Conservation (phyloP, 2,797 vertebrate genomes). For the Halcyon leucocephala region DNA sequence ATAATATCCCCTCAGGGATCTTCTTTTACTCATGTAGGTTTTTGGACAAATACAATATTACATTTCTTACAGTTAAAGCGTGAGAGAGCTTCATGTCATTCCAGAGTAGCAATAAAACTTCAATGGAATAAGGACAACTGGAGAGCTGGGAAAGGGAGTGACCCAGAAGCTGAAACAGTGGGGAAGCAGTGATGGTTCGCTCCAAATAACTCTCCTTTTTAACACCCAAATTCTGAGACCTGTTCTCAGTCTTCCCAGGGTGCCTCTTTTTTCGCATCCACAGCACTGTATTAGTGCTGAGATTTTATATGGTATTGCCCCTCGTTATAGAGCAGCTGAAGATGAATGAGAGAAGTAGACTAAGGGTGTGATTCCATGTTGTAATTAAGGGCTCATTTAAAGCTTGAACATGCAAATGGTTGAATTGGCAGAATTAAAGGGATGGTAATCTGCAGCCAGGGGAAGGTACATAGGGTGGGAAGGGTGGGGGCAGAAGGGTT, state of each 20-base stretch:
- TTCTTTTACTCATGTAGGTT: conserved; percentile 59
- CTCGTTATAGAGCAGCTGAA: neutral
- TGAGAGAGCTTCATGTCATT: neutral
- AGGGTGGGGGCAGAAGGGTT: neutral
- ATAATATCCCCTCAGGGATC: conserved; percentile 67
- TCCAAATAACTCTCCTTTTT: neutral
- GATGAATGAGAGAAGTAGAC: neutral
- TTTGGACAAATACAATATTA: conserved; percentile 63
- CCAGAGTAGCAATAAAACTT: conserved; percentile 40
- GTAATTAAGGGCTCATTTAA: neutral
- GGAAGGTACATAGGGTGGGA: neutral
- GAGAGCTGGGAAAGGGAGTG: neutral
- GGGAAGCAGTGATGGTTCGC: neutral
- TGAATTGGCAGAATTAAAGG: neutral
- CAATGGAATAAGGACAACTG: neutral
- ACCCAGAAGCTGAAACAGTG: neutral
- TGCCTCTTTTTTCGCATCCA: neutral
- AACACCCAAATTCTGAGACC: neutral
- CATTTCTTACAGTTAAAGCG: conserved; percentile 34
- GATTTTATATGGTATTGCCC: neutral
- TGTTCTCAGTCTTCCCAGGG: neutral
- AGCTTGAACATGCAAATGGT: neutral
- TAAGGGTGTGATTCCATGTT: neutral
- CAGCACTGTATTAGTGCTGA: neutral
- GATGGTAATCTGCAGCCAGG: neutral